Base-by-base conservation (phyloP, 2,113 vertebrate species). In the Sitta europaea region DNA sequence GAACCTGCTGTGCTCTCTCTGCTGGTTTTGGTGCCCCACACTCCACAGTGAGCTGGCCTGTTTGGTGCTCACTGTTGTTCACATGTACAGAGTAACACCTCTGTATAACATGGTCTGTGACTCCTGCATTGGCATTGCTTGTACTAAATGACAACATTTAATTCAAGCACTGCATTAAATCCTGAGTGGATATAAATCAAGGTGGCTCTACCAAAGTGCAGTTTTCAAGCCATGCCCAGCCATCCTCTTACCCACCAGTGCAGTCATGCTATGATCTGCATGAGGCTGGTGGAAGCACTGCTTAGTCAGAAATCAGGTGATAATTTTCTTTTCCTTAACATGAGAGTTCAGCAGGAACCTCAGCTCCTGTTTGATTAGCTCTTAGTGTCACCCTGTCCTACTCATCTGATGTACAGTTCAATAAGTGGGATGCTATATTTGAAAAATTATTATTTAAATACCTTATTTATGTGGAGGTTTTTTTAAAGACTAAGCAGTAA, bases 281-380 rank as follows among this genome's bases (percentile, higher is more conserved):
- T 0, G 1, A 80, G 17, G 59, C 28, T 67, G 66, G 6, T 1
- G 28, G 51, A 63, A 74, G 61, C 0, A 6, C 35, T 50, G 38
- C 47, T 79, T 36, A 35, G 24, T 45, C 63, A 66, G 51, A 71
- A 94, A 63, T 33, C n/a, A 68, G 48, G 33, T 67, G 48, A 11
- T 45, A 11, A 48, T 68, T 75, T 78, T 35, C 4, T 80, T 79
- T 71, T 43, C 43, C 31, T 36, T 70, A 12, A 20, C 11, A 16
- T 25, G 14, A 73, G 14, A 24, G 11, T 29, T 54, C 71, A 59
- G 58, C n/a, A 53, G 35, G 24, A 74, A 74, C 36, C 24, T 29
- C 33, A 81, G 40, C 17, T 71, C 13, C 61, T 38, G 29, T 53
- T 67, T 82, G 14, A 50, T 53, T 51, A 81, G 33, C 38, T 74